These are phyloP conservation scores for Xestia ashworthii DNA, from an alignment of 2,888 invertebrate genomes.

Conservation along the genomic window DNA sequence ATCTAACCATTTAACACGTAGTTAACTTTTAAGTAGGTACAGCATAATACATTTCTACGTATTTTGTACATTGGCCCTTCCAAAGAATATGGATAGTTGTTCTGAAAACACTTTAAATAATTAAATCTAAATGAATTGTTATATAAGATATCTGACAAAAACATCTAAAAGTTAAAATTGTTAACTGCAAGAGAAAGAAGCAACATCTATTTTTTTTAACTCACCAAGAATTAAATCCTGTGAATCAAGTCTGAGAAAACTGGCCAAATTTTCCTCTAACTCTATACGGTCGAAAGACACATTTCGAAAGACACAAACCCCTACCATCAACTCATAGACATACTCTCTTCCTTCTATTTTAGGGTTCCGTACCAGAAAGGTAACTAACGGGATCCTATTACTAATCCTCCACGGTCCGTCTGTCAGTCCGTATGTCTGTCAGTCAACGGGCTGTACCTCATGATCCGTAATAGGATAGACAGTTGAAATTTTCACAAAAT, in stretches of 20 bases:
- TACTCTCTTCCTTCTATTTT: not conserved
- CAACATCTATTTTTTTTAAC: not conserved
- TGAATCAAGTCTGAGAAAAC: not conserved
- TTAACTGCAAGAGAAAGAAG: not conserved
- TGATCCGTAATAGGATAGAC: no score
- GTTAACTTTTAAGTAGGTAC: not conserved
- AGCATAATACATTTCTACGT: not conserved
- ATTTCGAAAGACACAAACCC: not conserved
- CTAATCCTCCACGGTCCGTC: no score
- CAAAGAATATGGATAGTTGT: not conserved
- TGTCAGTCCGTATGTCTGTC: no score
- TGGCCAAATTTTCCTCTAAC: not conserved
- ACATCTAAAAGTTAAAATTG: not conserved
- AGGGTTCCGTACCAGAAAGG: no score
- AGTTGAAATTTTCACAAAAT: no score
- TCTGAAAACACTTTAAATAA: not conserved
- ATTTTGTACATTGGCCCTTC: not conserved
- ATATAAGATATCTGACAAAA: not conserved
- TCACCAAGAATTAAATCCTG: not conserved
- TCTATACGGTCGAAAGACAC: not conserved
- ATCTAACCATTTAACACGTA: constrained; percentile 1
- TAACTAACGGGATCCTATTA: no score
- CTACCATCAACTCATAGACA: not conserved
- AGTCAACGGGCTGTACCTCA: no score
- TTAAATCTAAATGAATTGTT: no score